Evolutionary conservation across 2,888 invertebrate genomes (phyloP).

Genomic region (Xestia ashworthii): DNA sequence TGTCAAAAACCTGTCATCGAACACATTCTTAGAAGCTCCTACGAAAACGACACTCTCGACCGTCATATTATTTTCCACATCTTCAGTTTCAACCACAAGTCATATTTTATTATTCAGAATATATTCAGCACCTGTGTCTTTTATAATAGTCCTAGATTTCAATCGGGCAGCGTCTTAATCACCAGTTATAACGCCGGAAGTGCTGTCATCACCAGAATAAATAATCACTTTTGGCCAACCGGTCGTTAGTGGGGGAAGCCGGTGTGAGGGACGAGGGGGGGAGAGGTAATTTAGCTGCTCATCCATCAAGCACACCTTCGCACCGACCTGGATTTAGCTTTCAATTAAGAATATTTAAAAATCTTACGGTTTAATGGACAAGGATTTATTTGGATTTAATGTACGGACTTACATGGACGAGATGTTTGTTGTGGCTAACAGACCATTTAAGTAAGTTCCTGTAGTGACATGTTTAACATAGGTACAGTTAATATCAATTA

Average conservation of each 20-base stretch:
- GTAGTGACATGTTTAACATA: slow-evolving; percentile 15
- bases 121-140: slow-evolving; percentile 59
- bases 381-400: slow-evolving; percentile 25
- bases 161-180: slow-evolving; percentile 78
- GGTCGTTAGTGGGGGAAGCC: slow-evolving; percentile 79
- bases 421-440: not conserved
- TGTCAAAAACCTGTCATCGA: slow-evolving; percentile 52
- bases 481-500: slow-evolving; percentile 5
- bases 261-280: slow-evolving; percentile 67
- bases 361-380: slow-evolving; percentile 25
- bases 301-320: slow-evolving; percentile 85
- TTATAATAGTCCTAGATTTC: slow-evolving; percentile 74
- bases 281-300: slow-evolving; percentile 84
- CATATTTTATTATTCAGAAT: slow-evolving; percentile 60
- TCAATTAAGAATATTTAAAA: slow-evolving; percentile 79
- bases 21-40: slow-evolving; percentile 30
- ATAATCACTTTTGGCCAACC: slow-evolving; percentile 84
- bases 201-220: slow-evolving; percentile 86
- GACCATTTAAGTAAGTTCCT: slow-evolving; percentile 3
- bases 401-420: not conserved
- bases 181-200: slow-evolving; percentile 84
- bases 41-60: slow-evolving; percentile 34
- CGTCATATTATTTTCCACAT: slow-evolving; percentile 30
- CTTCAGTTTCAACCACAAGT: slow-evolving; percentile 47
- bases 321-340: slow-evolving; percentile 82